These are phyloP conservation scores for Apoderus coryli DNA, from an alignment of 2,888 invertebrate species.

Conservation along the genomic window DNA sequence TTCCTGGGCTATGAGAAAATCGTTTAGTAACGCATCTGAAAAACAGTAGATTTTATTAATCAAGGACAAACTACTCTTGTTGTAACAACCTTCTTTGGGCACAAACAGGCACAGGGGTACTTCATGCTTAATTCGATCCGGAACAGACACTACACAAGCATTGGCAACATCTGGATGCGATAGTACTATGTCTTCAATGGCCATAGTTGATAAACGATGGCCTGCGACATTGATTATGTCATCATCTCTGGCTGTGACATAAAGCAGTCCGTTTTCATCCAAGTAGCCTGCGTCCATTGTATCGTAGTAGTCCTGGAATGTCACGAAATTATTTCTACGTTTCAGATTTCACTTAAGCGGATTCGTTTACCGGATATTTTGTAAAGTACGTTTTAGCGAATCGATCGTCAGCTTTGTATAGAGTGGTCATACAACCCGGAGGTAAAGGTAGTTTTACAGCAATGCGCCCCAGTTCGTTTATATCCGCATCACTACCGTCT, in stretches of 20 bases:
- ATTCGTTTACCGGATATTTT: slow-evolving; percentile 55
- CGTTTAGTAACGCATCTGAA: slow-evolving; percentile 36
- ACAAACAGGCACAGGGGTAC: slow-evolving; percentile 81
- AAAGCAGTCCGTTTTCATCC: slow-evolving; percentile 70
- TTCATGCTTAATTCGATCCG: slow-evolving; percentile 80
- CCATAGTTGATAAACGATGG: slow-evolving; percentile 77
- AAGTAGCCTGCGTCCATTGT: slow-evolving; percentile 90
- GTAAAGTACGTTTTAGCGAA: slow-evolving; percentile 73
- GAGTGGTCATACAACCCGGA: slow-evolving; percentile 72
- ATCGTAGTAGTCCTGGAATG: slow-evolving; percentile 68
- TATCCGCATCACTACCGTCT: slow-evolving; percentile 53
- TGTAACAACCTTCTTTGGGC: slow-evolving; percentile 42
- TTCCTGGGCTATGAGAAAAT: slow-evolving; percentile 39
- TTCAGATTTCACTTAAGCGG: too few species aligned
- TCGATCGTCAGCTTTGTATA: slow-evolving; percentile 67
- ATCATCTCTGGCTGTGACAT: slow-evolving; percentile 82
- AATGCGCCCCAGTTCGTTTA: slow-evolving; percentile 69
- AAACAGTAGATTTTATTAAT: slow-evolving; percentile 11
- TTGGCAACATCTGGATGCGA: slow-evolving; percentile 77
- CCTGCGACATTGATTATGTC: slow-evolving; percentile 94
- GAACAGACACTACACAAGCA: slow-evolving; percentile 80
- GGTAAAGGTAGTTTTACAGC: slow-evolving; percentile 75
- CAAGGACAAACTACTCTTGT: background rate
- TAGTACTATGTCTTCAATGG: slow-evolving; percentile 79
- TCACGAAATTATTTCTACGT: background rate